Base-by-base conservation (phyloP, 2,797 vertebrate genomes). In the Aselliscus stoliczkanus region DNA sequence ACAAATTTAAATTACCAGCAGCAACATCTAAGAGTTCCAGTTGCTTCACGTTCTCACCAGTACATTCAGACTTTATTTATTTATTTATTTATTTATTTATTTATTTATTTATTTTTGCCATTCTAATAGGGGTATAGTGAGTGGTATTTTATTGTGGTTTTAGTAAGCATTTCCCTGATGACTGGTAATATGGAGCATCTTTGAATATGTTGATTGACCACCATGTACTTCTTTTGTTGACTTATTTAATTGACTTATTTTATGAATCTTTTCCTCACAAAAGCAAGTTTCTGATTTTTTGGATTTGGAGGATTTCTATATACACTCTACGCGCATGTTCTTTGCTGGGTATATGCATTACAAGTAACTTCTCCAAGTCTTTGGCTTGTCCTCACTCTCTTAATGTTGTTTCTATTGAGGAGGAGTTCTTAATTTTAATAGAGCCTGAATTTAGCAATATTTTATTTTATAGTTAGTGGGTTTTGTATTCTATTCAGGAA, bases 341-440 rank as follows among this genome's bases (percentile, higher is more conserved):
- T 62, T 65, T 60, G 39, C 13, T 70, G 73, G 25, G 12, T 20
- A 17, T 14, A 37, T 20, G 29, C 29, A 4, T 39, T 31, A 39
- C 64, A 79, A 75, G 62, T 64, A 72, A 72, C 17, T 75, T 75
- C 52, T 44, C 64, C 37, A 37, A 44, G 81, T 42, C 39, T 50
- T 70, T 34, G 69, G 29, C 69, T 96, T 75, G 52, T 54, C 18
- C 80, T 54, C 25, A 54, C 47, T 79, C 25, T 47, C 60, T 87
- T 34, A 39, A 50, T 73, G 47, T 21, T 34, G 10, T 81, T 76
- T 93, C 90, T 84, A 67, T 37, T 84, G 39, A 94, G 86, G 56
- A 89, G 3, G 29, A 87, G 10, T 67, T 92, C 85, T 88, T 90
- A 31, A 88, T 92, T 90, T 94, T 65, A 93, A 75, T 23, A 95